Base-by-base conservation (phyloP, 2,113 vertebrate species). In the Brachypteracias leptosomus region DNA sequence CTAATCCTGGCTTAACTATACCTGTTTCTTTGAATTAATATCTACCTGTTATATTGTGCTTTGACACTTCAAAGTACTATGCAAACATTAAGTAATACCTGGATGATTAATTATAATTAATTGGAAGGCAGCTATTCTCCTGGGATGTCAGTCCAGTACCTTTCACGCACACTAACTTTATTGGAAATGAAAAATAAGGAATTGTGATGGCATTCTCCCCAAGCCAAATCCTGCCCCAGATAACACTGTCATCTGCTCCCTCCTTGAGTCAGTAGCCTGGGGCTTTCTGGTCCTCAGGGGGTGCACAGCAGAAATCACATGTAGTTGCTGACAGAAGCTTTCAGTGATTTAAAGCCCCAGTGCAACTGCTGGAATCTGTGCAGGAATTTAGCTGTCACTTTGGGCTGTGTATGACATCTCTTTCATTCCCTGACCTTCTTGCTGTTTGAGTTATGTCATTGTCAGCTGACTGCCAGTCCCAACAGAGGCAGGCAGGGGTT, bases 21-120 rank as follows among this genome's bases (percentile, higher is more conserved):
- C 57, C 46, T 77, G 28, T 82, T 81, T 62, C 67, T 90, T 90
- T 67, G 79, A 91, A 63, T 82, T 80, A 94, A n/a, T 38, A 51
- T 31, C 95, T 81, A 63, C 66, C 59, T 93, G 72, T 66, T 93
- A 1, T 92, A 67, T 85, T 72, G 79, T 81, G 10, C 89, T 89
- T 89, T 77, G 88, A 51, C 86, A 74, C 85, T 87, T 94, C 81
- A 90, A 94, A 95, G 91, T 75, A 58, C 71, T 89, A 21, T 75
- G 92, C 87, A 95, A 97, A 95, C 87, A 94, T 96, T 96, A 96
- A 95, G 68, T 96, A 95, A 97, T 88, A 84, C 76, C 88, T 93
- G 95, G 70, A 68, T 96, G 93, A 93, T 94, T 97, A 96, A 96
- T 97, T 96, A 80, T 90, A 87, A 78, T 90, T 93, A 96, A 91